These are phyloP conservation scores for Proisotoma minuta DNA, from an alignment of 2,888 invertebrate species.

Conservation along the genomic window DNA sequence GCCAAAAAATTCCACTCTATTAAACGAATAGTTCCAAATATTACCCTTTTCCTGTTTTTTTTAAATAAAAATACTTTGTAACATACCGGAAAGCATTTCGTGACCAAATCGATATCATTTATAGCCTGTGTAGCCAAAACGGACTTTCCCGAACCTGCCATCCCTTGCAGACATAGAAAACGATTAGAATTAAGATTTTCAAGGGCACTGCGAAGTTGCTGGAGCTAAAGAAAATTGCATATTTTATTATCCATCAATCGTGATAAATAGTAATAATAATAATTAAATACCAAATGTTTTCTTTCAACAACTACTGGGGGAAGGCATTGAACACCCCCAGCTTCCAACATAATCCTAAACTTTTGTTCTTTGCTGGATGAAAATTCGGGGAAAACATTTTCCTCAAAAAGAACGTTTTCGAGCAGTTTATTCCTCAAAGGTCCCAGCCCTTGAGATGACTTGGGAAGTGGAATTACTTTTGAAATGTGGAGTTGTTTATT, in stretches of 20 bases:
- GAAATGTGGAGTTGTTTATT: too few species aligned
- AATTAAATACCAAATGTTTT: constrained; percentile 23
- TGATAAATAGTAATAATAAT: background rate
- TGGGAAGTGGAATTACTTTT: background rate
- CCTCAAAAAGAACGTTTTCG: constrained; percentile 17
- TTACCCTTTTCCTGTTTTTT: background rate
- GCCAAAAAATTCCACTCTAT: constrained; percentile 54
- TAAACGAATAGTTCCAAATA: constrained; percentile 24
- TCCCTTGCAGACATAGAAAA: constrained; percentile 64
- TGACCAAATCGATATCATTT: constrained; percentile 16
- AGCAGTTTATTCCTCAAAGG: background rate
- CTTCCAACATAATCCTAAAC: constrained; percentile 27
- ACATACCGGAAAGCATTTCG: constrained; percentile 16
- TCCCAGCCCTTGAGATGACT: background rate
- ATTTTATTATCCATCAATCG: background rate
- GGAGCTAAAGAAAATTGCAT: constrained; percentile 18
- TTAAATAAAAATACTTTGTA: constrained; percentile 1
- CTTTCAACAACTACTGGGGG: constrained; percentile 37
- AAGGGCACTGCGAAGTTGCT: constrained; percentile 54
- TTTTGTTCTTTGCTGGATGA: constrained; percentile 3
- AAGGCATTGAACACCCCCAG: constrained; percentile 42
- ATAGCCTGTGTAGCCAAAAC: constrained; percentile 57
- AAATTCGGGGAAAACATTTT: background rate
- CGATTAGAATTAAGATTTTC: constrained; percentile 55
- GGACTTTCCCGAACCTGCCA: constrained; percentile 72